Conservation (phyloP, 2,797 vertebrate species). For the Synanceia verrucosa region DNA sequence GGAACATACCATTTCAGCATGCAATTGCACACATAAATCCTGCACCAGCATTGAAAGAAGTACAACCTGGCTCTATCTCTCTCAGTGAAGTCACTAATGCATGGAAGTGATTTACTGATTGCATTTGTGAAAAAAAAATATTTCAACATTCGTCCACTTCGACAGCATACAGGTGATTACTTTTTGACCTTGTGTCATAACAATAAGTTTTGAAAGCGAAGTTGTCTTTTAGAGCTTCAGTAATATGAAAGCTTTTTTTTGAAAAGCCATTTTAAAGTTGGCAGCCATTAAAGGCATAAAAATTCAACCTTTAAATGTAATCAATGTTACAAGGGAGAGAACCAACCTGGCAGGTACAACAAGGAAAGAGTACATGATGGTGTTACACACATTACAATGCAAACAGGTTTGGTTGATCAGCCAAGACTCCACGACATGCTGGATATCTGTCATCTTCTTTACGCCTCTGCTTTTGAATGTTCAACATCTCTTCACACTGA, state of each 20-base stretch:
- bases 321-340: background rate
- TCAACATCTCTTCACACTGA: background rate
- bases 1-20: background rate
- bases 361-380: background rate
- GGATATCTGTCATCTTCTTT: slow-evolving; percentile 20
- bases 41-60: slow-evolving; percentile 5
- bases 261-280: background rate
- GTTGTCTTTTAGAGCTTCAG: background rate
- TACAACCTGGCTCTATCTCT: slow-evolving; percentile 36
- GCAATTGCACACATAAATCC: slow-evolving; percentile 8
- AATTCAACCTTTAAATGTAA: background rate
- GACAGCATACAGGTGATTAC: background rate
- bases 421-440: slow-evolving; percentile 24
- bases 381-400: slow-evolving; percentile 19
- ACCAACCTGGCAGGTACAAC: background rate
- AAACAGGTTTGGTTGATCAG: slow-evolving; percentile 45
- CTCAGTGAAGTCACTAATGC: slow-evolving; percentile 35
- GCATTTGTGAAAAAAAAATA: no score
- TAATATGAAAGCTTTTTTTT: background rate
- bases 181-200: background rate
- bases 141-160: no score
- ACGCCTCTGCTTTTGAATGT: slow-evolving; percentile 38
- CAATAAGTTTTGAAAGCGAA: background rate
- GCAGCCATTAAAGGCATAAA: background rate
- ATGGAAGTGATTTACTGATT: slow-evolving; percentile 49